phyloP scores from a whole-genome alignment of 2,797 vertebrate genomes.

The Esox masquinongy region DNA sequence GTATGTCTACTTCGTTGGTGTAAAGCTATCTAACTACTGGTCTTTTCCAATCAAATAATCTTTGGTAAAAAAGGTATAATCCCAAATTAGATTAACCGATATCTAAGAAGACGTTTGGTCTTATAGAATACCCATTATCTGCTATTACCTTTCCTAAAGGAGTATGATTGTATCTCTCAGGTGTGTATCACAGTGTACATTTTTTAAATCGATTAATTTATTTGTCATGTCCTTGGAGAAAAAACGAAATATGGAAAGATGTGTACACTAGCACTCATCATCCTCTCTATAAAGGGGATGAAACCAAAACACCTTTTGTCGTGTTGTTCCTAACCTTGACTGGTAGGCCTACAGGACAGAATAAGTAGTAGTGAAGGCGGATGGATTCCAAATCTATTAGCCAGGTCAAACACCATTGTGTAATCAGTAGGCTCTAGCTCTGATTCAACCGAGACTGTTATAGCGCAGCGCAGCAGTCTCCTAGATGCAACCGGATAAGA shows the following conservation, averaged over 20 bases:
- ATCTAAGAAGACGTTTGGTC: neutral
- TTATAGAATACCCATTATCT: neutral
- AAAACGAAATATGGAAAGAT: constrained; percentile 6
- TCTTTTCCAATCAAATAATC: neutral
- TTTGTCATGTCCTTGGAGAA: neutral
- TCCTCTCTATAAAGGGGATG: neutral
- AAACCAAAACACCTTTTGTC: neutral
- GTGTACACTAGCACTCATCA: neutral
- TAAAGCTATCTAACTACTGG: neutral
- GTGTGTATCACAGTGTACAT: constrained; percentile 4
- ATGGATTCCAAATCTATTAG: neutral
- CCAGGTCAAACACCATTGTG: constrained; percentile 6
- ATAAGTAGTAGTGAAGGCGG: neutral
- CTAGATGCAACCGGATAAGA: constrained; percentile 44
- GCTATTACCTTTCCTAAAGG: neutral
- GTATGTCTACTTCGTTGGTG: neutral
- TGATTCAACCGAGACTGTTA: constrained; percentile 36
- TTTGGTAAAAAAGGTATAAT: neutral
- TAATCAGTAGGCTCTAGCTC: constrained; percentile 20
- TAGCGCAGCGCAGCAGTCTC: constrained; percentile 42
- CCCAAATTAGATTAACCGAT: neutral
- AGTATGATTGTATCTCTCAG: neutral
- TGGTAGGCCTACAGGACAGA: neutral
- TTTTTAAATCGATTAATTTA: neutral
- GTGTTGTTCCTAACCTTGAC: constrained; percentile 7